Evolutionary conservation across 2,888 invertebrate species (phyloP), one percentile per base, ranked within the genome.

Genomic region (Nymphalis urticae): DNA sequence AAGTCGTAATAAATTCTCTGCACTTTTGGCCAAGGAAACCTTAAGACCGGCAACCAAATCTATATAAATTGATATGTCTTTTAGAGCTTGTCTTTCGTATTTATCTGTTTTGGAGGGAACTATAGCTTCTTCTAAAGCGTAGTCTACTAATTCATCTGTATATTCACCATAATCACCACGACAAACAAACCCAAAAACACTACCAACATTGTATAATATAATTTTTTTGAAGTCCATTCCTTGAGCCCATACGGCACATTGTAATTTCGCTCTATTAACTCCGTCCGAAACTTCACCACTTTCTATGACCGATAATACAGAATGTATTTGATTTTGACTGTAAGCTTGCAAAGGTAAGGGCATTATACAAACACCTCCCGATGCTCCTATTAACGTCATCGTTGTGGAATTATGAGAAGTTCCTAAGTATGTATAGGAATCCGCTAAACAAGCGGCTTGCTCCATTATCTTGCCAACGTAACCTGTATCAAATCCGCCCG

Each of bases 221-320:
- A 84, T 82, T 76, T 88, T 92, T 73, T 90, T 91, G 10, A 87
- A 86, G 72, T 91, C 85, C 77, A 81, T 86, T 9, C 88, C 88
- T 73, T 89, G 89, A 0, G 89, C 88, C 92, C 92, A 92, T 53
- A 92, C 81, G 1, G 90, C 88, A 64, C 85, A 77, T 66, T 80
- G 81, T 4, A 92, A 71, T 75, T 84, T 84, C 1, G 79, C 75
- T 70, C 78, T 82, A 36, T 75, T 73, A 1, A 74, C 77, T 4
- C 84, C 85, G 16, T 80, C 80, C 17, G 72, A 72, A 19, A 91
- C 78, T 75, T 85, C 82, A 2, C 84, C 84, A 19, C 81, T 83
- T 82, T 92, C 92, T 51, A 92, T 79, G 7, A 83, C 81, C 16
- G 86, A 79, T 24, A 90, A 65, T 21, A 91, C 50, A 2, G 77